Base-by-base conservation (phyloP, 2,113 vertebrate genomes). In the Emydura subglobosa region DNA sequence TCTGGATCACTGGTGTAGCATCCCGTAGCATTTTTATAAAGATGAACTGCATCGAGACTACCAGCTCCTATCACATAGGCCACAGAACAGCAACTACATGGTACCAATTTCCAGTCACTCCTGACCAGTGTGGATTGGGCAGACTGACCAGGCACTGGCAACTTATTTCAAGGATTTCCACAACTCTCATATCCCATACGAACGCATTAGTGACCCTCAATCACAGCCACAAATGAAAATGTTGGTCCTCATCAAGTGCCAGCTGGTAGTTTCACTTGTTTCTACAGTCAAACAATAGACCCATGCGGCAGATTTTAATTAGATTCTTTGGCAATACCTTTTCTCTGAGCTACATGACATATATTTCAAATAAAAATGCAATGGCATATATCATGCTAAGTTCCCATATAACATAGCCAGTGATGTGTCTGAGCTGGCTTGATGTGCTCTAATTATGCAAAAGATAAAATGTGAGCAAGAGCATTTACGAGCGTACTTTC, bases 1-100 rank as follows among this genome's bases (percentile, higher is more conserved):
- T 97, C 97, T 96, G 95, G 94, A 94, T 93, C 87, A 84, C 61
- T 85, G 29, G 12, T 89, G 87, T 89, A 87, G 94, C 90, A 88
- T 91, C 88, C 94, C 87, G 94, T 0, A 1, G 82, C 83, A 85
- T 81, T 86, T 91, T 94, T 88, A 94, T 95, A 87, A 42, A 78
- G 81, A 79, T 91, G 86, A 95, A 96, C 27, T 1, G 16, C 88
- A 29, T 31, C 5, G 72, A 31, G 85, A 72, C 47, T 80, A 39
- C 72, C 96, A 85, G 79, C 55, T 94, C 68, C 85, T 78, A 34
- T 50, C 95, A 42, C 72, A 89, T 93, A 92, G 91, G 83, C 80
- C 51, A 85, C 2, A 39, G 34, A 95, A 50, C 78, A 96, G 90
- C 83, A 81, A 82, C 88, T 14, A 55, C 44, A 2, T 42, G 90